Base-by-base conservation (phyloP, 2,113 vertebrate species). In the Leptosomus discolor region DNA sequence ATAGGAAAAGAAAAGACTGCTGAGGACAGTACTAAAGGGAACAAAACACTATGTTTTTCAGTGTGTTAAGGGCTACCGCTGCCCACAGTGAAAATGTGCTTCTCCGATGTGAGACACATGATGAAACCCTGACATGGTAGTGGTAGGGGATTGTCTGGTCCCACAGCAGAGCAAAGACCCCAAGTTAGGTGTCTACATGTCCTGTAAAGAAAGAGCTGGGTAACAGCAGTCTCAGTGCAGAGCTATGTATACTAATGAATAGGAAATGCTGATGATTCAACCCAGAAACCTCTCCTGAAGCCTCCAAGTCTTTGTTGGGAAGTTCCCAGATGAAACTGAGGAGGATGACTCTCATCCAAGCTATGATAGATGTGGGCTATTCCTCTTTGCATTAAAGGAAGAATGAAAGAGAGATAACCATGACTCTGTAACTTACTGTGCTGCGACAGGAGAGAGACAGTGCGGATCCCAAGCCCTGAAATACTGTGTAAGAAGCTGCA, bases 131-230 rank as follows among this genome's bases (percentile, higher is more conserved):
- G 56, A 16, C 5, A 11, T 4, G 20, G 14, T 5, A 9, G 45
- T 48, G n/a, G 12, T 5, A 11, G 39, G 53, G 34, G 15, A 20
- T 0, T 58, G 51, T 27, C 29, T 26, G 32, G 63, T 9, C 54
- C 68, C 30, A 27, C n/a, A 41, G 53, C 53, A 91, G 43, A 50
- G 39, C 1, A 2, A 36, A 32, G 27, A 39, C 11, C 57, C n/a
- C 46, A 16, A 3, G 32, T 5, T 1, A n/a, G 37, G 11, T 34
- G 43, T 17, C 76, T 83, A 63, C 4, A 22, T 0, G 0, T 27
- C 54, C 45, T 27, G 3, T 9, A 60, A 51, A 43, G 46, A 51
- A 20, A 19, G n/a, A 54, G 73, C 19, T 46, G 50, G 5, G 19
- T 32, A 45, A 32, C 30, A 86, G 71, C 57, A 69, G 4, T 14